Evolutionary conservation across 2,888 invertebrate species (phyloP), one percentile per base, ranked within the genome.

Genomic region (Brachynemurus nebulosus): DNA sequence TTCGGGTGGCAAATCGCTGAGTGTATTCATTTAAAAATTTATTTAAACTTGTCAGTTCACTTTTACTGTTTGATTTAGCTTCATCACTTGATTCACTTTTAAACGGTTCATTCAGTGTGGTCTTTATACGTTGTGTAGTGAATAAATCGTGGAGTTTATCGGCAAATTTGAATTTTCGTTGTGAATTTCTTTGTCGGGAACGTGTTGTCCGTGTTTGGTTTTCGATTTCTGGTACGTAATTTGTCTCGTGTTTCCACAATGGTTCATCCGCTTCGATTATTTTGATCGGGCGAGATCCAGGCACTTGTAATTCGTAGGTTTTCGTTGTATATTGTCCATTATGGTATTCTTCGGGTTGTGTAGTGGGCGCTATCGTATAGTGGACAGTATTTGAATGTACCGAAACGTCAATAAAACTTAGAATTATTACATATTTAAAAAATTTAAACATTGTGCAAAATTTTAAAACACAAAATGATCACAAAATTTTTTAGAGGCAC

Each of bases 11-110:
- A 1, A 74, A 59, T 56, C 72, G 74, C 12, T 70, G 73, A 1
- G 74, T 70, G 54, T 77, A 78, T 23, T 72, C 70, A 48, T 72
- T 64, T 44, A 77, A 65, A 52, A 75, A 74, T 51, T 78, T 74
- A 48, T 77, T 74, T 14, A 78, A 59, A 35, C 72, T 69, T 47
- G 74, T 74, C 3, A 77, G 74, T 35, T 59, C 52, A 44, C 60
- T 52, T 45, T 49, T 65, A 59, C 51, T 62, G 57, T 20, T 61
- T 63, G 62, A 51, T 68, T 67, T 50, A 69, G 66, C 1, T 68
- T 37, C 25, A n/a, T 37, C 17, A 14, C 23, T 35, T 17, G 16
- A 11, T n/a, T 20, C 6, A 3, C 37, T 18, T n/a, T 23, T 30
- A 12, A 34, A 27, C 12, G 54, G 48, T 44, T 53, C 52, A 19